Evolutionary conservation across 2,113 vertebrate species (phyloP).

Genomic region (Halichoerus grypus): DNA sequence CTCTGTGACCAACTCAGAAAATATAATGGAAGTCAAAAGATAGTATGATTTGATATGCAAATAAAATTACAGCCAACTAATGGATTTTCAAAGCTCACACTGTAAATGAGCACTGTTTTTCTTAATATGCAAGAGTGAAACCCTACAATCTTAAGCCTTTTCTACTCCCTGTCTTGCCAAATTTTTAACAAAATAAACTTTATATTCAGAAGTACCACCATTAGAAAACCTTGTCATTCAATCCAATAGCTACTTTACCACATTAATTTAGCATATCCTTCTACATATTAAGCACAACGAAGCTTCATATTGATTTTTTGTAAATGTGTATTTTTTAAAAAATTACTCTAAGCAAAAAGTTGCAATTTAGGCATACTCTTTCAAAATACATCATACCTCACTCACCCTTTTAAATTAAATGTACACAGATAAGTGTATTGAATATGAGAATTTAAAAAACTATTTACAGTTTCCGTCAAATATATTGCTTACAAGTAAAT

Average conservation of each 20-base stretch:
- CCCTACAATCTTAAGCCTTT: conserved; percentile 8
- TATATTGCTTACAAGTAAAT: background rate
- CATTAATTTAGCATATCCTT: background rate
- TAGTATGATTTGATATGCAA: conserved; percentile 55
- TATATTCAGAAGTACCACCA: background rate
- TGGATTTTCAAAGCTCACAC: conserved; percentile 44
- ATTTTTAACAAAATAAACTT: conserved; percentile 51
- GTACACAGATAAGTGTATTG: background rate
- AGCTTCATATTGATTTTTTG: conserved; percentile 5
- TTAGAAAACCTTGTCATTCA: conserved; percentile 27
- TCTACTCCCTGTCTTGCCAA: background rate
- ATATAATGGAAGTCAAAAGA: conserved; percentile 45
- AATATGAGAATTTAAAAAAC: background rate
- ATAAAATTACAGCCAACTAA: conserved; percentile 63
- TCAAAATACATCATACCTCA: background rate
- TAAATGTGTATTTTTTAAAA: conserved; percentile 14
- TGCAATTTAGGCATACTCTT: background rate
- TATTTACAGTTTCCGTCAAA: background rate
- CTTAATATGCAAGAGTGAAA: background rate
- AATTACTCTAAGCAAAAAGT: conserved; percentile 18
- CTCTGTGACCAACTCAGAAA: conserved; percentile 34
- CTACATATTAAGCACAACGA: background rate
- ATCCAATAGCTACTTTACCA: background rate
- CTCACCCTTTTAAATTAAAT: conserved; percentile 41
- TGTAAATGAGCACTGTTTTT: background rate